Conservation (phyloP, 1,140 invertebrate species). For the Lepidotrigona ventralis region DNA sequence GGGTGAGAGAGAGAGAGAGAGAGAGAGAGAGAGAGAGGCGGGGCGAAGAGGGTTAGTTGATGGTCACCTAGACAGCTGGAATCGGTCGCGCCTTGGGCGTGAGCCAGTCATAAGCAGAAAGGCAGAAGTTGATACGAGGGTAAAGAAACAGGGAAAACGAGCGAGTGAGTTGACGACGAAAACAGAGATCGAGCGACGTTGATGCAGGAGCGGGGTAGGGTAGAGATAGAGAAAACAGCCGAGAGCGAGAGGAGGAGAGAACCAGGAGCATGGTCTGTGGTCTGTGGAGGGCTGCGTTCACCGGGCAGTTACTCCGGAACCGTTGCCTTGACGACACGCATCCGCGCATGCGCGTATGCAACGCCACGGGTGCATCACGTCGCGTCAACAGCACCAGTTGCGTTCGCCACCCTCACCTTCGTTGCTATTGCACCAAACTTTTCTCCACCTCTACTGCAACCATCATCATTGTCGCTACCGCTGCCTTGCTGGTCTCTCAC, state of each 20-base stretch:
- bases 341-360: constrained; percentile 74
- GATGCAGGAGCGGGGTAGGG: background rate
- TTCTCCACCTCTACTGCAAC: constrained; percentile 19
- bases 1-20: constrained; percentile 37
- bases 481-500: constrained; percentile 8
- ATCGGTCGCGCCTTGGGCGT: constrained; percentile 77
- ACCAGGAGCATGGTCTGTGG: constrained; percentile 56
- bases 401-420: constrained; percentile 53
- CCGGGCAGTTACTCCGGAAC: constrained; percentile 79
- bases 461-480: background rate
- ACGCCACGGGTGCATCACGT: constrained; percentile 56
- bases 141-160: constrained; percentile 29
- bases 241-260: constrained; percentile 47
- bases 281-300: constrained; percentile 69
- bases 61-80: constrained; percentile 74
- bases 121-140: constrained; percentile 32
- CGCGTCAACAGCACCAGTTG: constrained; percentile 63
- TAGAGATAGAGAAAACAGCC: constrained; percentile 5
- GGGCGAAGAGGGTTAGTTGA: constrained; percentile 61
- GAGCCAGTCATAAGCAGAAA: constrained; percentile 63
- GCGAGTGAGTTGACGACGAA: constrained; percentile 36
- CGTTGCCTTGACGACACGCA: constrained; percentile 79
- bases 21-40: constrained; percentile 4
- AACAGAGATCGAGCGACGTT: background rate
- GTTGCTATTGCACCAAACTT: constrained; percentile 35